These are phyloP conservation scores for Aphyosemion australe DNA, from an alignment of 2,113 vertebrate species.

Conservation along the genomic window DNA sequence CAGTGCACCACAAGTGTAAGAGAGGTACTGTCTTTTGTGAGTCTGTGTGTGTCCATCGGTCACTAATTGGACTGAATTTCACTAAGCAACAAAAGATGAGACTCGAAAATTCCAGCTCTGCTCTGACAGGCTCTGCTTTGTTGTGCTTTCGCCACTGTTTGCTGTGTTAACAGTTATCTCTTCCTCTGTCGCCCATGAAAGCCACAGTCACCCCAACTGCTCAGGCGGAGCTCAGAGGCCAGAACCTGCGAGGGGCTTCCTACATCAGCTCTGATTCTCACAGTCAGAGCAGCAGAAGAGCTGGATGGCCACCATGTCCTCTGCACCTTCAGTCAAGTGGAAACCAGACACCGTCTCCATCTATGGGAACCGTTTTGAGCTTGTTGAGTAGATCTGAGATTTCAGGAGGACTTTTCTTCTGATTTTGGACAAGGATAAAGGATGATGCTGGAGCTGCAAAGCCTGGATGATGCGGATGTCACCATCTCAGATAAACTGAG, in stretches of 20 bases:
- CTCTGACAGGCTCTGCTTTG: slow-evolving; percentile 77
- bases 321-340: slow-evolving; percentile 36
- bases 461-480: slow-evolving; percentile 43
- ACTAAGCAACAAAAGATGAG: slow-evolving; percentile 75
- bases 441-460: slow-evolving; percentile 80
- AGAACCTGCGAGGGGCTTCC: slow-evolving; percentile 40
- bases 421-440: slow-evolving; percentile 8
- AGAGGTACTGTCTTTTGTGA: neutral
- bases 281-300: slow-evolving; percentile 13
- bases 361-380: slow-evolving; percentile 27
- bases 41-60: slow-evolving; percentile 25
- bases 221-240: slow-evolving; percentile 27
- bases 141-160: slow-evolving; percentile 65
- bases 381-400: slow-evolving; percentile 23
- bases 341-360: slow-evolving; percentile 12
- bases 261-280: slow-evolving; percentile 16
- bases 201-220: slow-evolving; percentile 42
- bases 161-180: slow-evolving; percentile 81
- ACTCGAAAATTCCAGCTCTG: slow-evolving; percentile 79
- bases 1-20: neutral
- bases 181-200: slow-evolving; percentile 62
- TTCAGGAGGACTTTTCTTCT: slow-evolving; percentile 4
- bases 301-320: slow-evolving; percentile 37
- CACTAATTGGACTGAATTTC: slow-evolving; percentile 80
- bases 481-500: slow-evolving; percentile 65